A percentile compares a stretch with the other conserved stretches of the same genome.
These are phyloP conservation scores for Globia sparganii DNA, from an alignment of 2,888 invertebrate genomes.

Conservation along the genomic window DNA sequence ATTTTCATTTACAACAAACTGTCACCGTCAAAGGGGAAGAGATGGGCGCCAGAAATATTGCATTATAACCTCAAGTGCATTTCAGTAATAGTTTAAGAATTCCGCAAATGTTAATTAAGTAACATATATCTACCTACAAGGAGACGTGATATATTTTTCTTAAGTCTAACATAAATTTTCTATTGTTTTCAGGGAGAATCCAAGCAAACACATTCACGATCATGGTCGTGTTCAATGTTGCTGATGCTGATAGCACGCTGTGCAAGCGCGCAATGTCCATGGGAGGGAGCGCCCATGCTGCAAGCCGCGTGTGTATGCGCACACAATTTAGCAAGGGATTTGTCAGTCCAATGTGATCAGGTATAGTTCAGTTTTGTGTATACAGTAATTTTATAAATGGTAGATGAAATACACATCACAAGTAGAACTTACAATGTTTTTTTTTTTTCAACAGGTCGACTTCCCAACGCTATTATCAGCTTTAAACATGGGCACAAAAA, in stretches of 20 bases:
- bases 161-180: not conserved
- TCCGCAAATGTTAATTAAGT: not conserved
- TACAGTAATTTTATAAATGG: not conserved
- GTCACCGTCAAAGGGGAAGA: not conserved
- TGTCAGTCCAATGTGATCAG: conserved; percentile 97
- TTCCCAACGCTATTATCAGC: conserved; percentile 94
- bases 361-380: conserved; percentile 73
- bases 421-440: conserved; percentile 7
- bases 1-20: not conserved
- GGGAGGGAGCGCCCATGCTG: conserved; percentile 94
- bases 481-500: conserved; percentile 92
- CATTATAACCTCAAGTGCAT: not conserved
- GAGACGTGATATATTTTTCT: not conserved
- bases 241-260: conserved; percentile 69
- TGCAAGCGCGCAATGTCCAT: conserved; percentile 94
- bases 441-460: conserved; percentile 91
- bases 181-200: conserved; percentile 74
- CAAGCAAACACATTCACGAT: conserved; percentile 62
- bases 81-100: not conserved
- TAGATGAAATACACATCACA: not conserved
- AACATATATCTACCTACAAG: not conserved
- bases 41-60: not conserved
- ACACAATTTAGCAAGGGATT: conserved; percentile 95
- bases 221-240: conserved; percentile 73
- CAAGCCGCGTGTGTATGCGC: conserved; percentile 97